phyloP scores from a whole-genome alignment of 1,140 invertebrate species.

The Chlorops oryzae region DNA sequence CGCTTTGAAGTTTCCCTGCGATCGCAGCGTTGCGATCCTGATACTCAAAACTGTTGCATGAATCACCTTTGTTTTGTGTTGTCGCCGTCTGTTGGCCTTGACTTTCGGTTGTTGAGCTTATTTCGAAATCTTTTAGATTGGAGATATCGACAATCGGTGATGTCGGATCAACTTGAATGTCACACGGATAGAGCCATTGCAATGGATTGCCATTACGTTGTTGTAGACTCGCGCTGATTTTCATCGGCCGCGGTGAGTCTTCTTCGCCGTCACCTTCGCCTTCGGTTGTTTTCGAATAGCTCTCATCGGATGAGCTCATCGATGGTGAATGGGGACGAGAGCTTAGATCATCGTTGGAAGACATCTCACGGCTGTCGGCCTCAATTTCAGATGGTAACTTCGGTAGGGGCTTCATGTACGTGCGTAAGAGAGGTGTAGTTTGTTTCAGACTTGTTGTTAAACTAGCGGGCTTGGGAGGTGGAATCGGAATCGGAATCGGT shows the following conservation, averaged over 20 bases:
- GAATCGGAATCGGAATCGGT: conserved; percentile 24
- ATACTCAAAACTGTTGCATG: conserved; percentile 60
- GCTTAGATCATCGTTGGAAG: conserved; percentile 72
- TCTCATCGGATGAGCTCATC: conserved; percentile 73
- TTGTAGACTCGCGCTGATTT: not conserved
- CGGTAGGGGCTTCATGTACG: conserved; percentile 56
- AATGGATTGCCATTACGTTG: conserved; percentile 39
- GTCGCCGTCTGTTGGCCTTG: conserved; percentile 50
- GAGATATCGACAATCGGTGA: conserved; percentile 36
- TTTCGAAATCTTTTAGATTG: conserved; percentile 41
- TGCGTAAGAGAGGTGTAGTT: conserved; percentile 38
- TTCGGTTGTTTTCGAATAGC: conserved; percentile 66
- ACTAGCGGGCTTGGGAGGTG: conserved; percentile 27
- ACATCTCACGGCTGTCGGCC: conserved; percentile 49
- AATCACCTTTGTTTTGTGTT: conserved; percentile 53
- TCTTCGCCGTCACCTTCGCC: conserved; percentile 44
- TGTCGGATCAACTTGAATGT: conserved; percentile 52
- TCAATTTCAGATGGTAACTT: conserved; percentile 49
- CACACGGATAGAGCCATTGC: conserved; percentile 57
- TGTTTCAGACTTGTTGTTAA: conserved; percentile 22
- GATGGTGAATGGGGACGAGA: conserved; percentile 71
- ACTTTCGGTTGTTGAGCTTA: conserved; percentile 46
- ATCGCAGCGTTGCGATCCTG: conserved; percentile 12
- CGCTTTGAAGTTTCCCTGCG: conserved; percentile 1
- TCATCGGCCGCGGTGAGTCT: conserved; percentile 39